Conservation (phyloP, 2,113 vertebrate genomes). For the Heloderma charlesbogerti region DNA sequence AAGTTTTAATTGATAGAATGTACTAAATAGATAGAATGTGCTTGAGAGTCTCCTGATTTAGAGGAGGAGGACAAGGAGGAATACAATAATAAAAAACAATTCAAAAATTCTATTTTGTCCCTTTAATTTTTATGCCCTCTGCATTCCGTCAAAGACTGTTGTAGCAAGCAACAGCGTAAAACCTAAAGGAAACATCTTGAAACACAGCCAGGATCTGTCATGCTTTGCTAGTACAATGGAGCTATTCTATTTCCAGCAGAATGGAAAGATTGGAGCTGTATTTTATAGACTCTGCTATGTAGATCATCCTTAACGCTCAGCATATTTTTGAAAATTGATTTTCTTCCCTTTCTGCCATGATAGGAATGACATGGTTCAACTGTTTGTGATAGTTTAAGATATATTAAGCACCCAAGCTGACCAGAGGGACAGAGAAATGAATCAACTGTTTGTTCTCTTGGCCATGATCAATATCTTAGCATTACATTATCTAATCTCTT, state of each 20-base stretch:
- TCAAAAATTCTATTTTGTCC: background rate
- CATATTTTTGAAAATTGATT: conserved; percentile 48
- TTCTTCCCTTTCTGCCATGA: conserved; percentile 32
- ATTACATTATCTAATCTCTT: conserved; percentile 32
- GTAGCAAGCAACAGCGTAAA: conserved; percentile 10
- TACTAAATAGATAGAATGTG: background rate
- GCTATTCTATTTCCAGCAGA: conserved; percentile 22
- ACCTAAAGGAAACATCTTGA: background rate
- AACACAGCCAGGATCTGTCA: conserved; percentile 28
- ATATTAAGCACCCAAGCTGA: conserved; percentile 24
- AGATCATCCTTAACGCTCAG: conserved; percentile 28
- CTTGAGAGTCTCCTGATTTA: conserved; percentile 29
- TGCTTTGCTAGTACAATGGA: conserved; percentile 10
- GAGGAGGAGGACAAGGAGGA: background rate
- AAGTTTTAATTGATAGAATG: conserved; percentile 1
- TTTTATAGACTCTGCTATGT: conserved; percentile 38
- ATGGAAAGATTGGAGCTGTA: conserved; percentile 28
- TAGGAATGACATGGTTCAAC: conserved; percentile 39
- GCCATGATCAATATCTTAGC: conserved; percentile 21
- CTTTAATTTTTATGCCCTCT: conserved; percentile 31
- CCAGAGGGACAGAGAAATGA: conserved; percentile 34
- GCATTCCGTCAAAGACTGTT: conserved; percentile 32
- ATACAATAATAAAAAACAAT: background rate
- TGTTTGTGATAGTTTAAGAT: conserved; percentile 29
- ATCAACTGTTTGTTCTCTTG: conserved; percentile 31